Evolutionary conservation across 1,140 invertebrate species (phyloP).

Genomic region (Oncopodura yosiiana): DNA sequence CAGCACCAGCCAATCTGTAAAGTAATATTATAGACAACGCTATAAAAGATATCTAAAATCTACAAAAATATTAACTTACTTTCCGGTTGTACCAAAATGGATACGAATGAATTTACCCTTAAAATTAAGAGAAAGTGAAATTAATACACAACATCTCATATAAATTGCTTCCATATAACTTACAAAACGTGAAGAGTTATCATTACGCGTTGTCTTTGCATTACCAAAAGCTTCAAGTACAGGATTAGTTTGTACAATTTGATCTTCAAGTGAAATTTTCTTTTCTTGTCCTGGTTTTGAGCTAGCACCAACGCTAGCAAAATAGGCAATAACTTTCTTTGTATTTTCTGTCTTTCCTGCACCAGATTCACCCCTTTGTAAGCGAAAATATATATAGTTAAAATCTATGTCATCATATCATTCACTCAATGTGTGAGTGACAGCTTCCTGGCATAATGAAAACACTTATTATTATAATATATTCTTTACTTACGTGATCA

Average conservation of each 20-base stretch:
- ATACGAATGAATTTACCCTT: slow-evolving; percentile 58
- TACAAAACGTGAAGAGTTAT: slow-evolving; percentile 52
- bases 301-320: slow-evolving; percentile 44
- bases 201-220: slow-evolving; percentile 53
- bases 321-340: slow-evolving; percentile 53
- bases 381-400: no score
- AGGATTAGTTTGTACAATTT: slow-evolving; percentile 55
- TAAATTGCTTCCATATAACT: no score
- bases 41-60: no score
- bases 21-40: no score
- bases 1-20: slow-evolving; percentile 59
- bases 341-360: slow-evolving; percentile 56
- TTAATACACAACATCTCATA: no score
- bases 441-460: no score
- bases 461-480: no score
- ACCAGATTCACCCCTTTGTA: slow-evolving; percentile 51
- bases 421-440: no score
- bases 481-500: slow-evolving; percentile 51
- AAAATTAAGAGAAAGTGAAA: background rate
- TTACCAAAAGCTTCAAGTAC: slow-evolving; percentile 55
- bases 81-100: slow-evolving; percentile 56
- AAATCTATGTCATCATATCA: no score
- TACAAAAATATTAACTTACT: no score
- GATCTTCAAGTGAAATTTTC: slow-evolving; percentile 45
- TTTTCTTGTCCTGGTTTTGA: slow-evolving; percentile 35